A percentile compares a stretch with the other conserved stretches of the same genome.
phyloP scores from a whole-genome alignment of 1,140 invertebrate species.

The Drosophila mayri region DNA sequence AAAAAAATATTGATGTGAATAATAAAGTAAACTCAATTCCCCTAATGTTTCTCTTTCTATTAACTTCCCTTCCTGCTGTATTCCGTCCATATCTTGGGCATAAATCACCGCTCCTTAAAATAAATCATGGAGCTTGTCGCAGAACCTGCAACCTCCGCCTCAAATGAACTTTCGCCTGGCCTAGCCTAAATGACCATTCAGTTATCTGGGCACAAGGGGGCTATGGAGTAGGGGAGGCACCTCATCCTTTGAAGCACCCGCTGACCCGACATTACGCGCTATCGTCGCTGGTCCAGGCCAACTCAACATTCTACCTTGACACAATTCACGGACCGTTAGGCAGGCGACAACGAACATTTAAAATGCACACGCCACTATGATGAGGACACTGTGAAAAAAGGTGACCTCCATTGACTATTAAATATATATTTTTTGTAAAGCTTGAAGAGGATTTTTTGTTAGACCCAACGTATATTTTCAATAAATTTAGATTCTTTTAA shows the following conservation, averaged over 20 bases:
- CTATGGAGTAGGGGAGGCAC: not conserved
- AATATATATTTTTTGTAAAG: not conserved
- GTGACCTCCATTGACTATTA: not conserved
- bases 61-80: not conserved
- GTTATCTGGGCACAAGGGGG: constrained; percentile 17
- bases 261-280: constrained; percentile 49
- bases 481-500: too few relatives aligned
- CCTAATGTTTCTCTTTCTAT: not conserved
- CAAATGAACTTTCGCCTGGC: constrained; percentile 34
- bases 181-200: constrained; percentile 52
- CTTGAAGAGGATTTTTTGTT: not conserved
- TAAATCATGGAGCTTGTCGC: constrained; percentile 22
- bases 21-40: not conserved
- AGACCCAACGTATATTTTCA: too few relatives aligned
- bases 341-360: constrained; percentile 68
- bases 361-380: constrained; percentile 61
- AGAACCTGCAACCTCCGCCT: constrained; percentile 13
- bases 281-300: constrained; percentile 31
- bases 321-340: constrained; percentile 75
- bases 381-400: constrained; percentile 21
- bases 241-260: constrained; percentile 31
- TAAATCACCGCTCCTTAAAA: constrained; percentile 9
- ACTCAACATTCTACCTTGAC: constrained; percentile 65
- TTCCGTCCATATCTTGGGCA: constrained; percentile 4
- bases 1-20: not conserved